Evolutionary conservation across 1,140 invertebrate genomes (phyloP).

Genomic region (Nasonia longicornis): DNA sequence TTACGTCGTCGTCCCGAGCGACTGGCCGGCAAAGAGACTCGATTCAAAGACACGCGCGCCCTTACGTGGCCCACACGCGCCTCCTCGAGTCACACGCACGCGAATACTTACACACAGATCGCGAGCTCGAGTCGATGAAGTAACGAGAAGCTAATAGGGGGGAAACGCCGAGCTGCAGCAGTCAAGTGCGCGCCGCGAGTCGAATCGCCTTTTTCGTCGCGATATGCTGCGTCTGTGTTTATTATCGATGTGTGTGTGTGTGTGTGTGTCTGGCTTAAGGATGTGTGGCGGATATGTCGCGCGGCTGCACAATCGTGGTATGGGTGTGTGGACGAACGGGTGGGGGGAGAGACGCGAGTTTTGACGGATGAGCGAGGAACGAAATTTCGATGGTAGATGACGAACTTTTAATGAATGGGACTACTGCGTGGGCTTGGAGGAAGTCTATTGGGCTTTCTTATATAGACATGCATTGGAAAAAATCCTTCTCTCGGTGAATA

Average conservation of each 20-base stretch:
- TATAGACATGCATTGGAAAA: too few relatives aligned
- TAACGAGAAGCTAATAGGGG: conserved; percentile 28
- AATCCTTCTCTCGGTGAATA: too few relatives aligned
- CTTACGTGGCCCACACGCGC: conserved; percentile 29
- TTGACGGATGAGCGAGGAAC: not conserved
- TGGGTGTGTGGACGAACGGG: not conserved
- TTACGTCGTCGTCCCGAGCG: not conserved
- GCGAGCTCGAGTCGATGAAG: conserved; percentile 21
- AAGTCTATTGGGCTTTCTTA: too few relatives aligned
- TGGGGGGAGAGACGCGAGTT: not conserved
- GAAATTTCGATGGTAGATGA: not conserved
- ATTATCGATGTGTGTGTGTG: not conserved
- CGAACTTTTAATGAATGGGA: too few relatives aligned
- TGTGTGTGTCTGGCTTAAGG: not conserved
- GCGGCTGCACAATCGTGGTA: not conserved
- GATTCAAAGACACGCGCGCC: conserved; percentile 31
- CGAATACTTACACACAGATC: conserved; percentile 29
- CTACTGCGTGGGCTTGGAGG: too few relatives aligned
- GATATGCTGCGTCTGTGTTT: not conserved
- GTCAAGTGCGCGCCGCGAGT: not conserved
- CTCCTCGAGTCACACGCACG: not conserved
- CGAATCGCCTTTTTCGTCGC: conserved; percentile 18
- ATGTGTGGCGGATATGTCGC: not conserved
- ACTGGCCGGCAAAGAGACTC: conserved; percentile 12
- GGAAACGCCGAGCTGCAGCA: conserved; percentile 41